Conservation (phyloP, 2,113 vertebrate species). For the Numenius arquata region DNA sequence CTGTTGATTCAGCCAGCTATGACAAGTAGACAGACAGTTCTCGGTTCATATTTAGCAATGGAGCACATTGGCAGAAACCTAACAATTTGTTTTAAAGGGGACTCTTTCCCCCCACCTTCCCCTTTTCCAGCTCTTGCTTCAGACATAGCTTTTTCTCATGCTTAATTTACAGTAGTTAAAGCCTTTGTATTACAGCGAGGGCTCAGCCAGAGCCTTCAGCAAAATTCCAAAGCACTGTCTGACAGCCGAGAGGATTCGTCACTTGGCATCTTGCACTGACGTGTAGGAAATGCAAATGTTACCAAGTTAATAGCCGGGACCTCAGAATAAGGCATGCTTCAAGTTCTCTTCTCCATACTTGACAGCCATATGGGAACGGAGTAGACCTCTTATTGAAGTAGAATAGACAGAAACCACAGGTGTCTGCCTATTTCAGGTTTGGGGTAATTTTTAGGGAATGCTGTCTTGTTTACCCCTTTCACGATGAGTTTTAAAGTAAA, state of each 20-base stretch:
- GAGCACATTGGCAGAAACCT: neutral
- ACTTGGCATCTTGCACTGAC: slow-evolving; percentile 2
- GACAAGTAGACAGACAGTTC: slow-evolving; percentile 9
- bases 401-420: neutral
- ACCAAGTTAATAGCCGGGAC: neutral
- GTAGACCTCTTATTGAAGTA: neutral
- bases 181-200: neutral
- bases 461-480: neutral
- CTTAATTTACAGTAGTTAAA: slow-evolving; percentile 24
- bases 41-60: neutral
- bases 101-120: neutral
- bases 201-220: slow-evolving; percentile 19
- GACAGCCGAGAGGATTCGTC: slow-evolving; percentile 7
- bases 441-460: neutral
- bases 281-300: slow-evolving; percentile 22
- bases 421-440: neutral
- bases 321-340: neutral
- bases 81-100: slow-evolving; percentile 7
- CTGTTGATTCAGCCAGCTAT: slow-evolving; percentile 22
- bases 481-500: neutral
- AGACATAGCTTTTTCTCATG: neutral
- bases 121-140: neutral
- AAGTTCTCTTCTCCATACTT: neutral
- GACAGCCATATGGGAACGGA: neutral
- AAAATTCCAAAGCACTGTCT: slow-evolving; percentile 34